Conservation (phyloP, 92 coral and sea anemone species). For the Chrysogorgia sp. region DNA sequence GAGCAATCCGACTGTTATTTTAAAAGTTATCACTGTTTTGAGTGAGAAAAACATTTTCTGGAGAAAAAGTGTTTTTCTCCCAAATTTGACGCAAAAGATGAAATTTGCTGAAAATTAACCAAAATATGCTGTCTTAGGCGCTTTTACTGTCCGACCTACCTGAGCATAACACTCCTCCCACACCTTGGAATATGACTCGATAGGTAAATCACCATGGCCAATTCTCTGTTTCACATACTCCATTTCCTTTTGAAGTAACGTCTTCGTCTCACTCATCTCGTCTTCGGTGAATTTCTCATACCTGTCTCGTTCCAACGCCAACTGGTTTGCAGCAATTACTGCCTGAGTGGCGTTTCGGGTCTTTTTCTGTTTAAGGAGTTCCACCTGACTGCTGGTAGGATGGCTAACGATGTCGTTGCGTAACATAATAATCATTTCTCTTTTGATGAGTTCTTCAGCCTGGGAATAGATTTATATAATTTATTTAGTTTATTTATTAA, state of each 20-base stretch:
- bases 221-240: conserved; percentile 83
- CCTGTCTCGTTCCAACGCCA: conserved; percentile 76
- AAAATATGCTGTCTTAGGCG: too few relatives aligned
- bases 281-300: conserved; percentile 83
- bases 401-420: conserved; percentile 86
- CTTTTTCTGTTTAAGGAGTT: conserved; percentile 87
- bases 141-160: conserved; percentile 42
- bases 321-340: conserved; percentile 80
- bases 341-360: conserved; percentile 76
- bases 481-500: too few relatives aligned
- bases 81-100: background rate
- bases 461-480: conserved; percentile 8
- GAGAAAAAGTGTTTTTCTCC: too few relatives aligned
- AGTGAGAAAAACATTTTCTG: too few relatives aligned
- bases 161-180: conserved; percentile 96
- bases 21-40: too few relatives aligned
- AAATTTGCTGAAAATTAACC: background rate
- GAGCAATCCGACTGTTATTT: too few relatives aligned
- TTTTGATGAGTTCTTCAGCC: conserved; percentile 97
- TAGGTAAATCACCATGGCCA: conserved; percentile 90
- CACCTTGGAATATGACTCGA: conserved; percentile 95
- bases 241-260: conserved; percentile 74
- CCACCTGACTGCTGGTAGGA: conserved; percentile 83
- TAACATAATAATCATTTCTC: conserved; percentile 90
- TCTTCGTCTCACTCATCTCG: conserved; percentile 76